Evolutionary conservation across 1,140 invertebrate genomes (phyloP).

Genomic region (Pseudomyrmex dendroicus): DNA sequence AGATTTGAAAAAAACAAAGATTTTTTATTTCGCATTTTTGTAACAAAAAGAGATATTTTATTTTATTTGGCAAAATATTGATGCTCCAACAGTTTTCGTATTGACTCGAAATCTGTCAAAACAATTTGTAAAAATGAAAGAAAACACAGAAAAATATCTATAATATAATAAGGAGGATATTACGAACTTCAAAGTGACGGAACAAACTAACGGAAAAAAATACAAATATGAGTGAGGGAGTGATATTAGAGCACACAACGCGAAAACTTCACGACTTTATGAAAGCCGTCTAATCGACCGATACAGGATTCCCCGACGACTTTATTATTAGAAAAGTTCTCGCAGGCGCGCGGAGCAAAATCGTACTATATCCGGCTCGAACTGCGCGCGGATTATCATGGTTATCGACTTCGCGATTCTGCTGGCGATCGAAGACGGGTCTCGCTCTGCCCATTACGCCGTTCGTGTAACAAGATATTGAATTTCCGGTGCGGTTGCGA

Average conservation of each 20-base stretch:
- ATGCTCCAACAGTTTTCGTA: constrained; percentile 6
- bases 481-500: constrained; percentile 65
- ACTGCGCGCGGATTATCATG: constrained; percentile 11
- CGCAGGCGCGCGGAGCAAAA: background rate
- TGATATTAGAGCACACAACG: background rate
- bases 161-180: constrained; percentile 9
- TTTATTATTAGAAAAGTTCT: constrained; percentile 63
- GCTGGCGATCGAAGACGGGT: constrained; percentile 56
- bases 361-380: constrained; percentile 9
- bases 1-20: background rate
- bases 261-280: constrained; percentile 30
- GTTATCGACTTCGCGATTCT: constrained; percentile 60
- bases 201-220: constrained; percentile 11
- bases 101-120: background rate
- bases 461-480: constrained; percentile 71
- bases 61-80: background rate
- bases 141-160: background rate
- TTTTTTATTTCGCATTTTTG: background rate
- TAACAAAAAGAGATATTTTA: background rate
- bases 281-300: constrained; percentile 42
- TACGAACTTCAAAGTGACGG: constrained; percentile 31
- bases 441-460: constrained; percentile 58
- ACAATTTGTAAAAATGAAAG: background rate
- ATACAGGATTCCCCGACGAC: constrained; percentile 22
- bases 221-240: background rate